A percentile compares a stretch with the other conserved stretches of the same genome.
Evolutionary conservation across 2,113 vertebrate genomes (phyloP).

Genomic region (Oryzias curvinotus): DNA sequence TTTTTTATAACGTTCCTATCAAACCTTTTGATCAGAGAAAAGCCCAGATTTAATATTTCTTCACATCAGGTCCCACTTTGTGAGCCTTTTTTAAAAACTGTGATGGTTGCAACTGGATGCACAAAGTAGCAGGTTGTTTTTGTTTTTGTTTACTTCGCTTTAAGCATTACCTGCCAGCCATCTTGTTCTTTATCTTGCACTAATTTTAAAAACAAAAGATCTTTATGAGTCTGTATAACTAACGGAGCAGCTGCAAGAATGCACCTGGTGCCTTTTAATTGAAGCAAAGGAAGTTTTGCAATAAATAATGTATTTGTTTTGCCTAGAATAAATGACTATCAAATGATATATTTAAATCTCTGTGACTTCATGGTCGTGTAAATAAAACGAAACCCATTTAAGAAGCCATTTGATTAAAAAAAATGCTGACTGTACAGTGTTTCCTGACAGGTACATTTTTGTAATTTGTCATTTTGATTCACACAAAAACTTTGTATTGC

Average conservation of each 20-base stretch:
- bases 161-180: conserved; percentile 24
- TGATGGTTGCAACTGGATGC: conserved; percentile 41
- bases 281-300: conserved; percentile 26
- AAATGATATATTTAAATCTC: conserved; percentile 22
- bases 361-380: conserved; percentile 10
- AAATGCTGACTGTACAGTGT: conserved; percentile 80
- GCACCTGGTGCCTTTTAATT: conserved; percentile 39
- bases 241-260: conserved; percentile 30
- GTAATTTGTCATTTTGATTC: conserved; percentile 15
- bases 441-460: conserved; percentile 59
- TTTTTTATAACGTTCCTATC: not conserved
- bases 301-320: conserved; percentile 45
- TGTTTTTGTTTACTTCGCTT: conserved; percentile 26
- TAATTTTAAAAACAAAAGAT: conserved; percentile 29
- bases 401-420: conserved; percentile 70
- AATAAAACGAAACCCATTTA: conserved; percentile 58
- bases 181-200: conserved; percentile 52
- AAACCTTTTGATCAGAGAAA: conserved; percentile 11
- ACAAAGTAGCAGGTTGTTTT: conserved; percentile 9
- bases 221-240: conserved; percentile 26
- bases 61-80: conserved; percentile 15
- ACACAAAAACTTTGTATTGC: conserved; percentile 74
- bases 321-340: conserved; percentile 24
- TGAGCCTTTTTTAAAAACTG: conserved; percentile 45
- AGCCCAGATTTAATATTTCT: conserved; percentile 20